phyloP scores from a whole-genome alignment of 1,140 invertebrate genomes.

The Sycobia sp. region DNA sequence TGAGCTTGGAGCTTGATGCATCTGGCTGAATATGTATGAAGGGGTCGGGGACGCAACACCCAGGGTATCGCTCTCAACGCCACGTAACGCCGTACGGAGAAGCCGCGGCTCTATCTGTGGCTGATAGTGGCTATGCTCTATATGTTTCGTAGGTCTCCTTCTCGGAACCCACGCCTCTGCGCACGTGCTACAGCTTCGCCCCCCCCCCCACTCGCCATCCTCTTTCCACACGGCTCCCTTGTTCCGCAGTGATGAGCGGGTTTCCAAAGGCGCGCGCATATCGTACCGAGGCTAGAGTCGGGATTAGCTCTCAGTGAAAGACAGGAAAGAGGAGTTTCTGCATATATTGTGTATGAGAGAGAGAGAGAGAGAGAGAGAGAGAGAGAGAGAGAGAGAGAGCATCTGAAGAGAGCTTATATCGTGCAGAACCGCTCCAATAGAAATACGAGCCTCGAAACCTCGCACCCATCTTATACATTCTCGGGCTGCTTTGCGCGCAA shows the following conservation, averaged over 20 bases:
- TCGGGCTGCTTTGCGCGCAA: conserved; percentile 3
- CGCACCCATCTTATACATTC: conserved; percentile 37
- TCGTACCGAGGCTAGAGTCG: too few species aligned
- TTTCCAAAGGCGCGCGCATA: too few species aligned
- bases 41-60: conserved; percentile 57
- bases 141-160: conserved; percentile 42
- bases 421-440: conserved; percentile 60
- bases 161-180: background rate
- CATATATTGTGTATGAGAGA: conserved; percentile 14
- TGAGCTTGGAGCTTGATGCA: conserved; percentile 50
- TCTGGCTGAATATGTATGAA: conserved; percentile 62
- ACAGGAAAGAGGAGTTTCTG: conserved; percentile 17
- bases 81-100: conserved; percentile 39
- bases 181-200: background rate
- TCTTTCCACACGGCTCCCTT: background rate
- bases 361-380: conserved; percentile 33
- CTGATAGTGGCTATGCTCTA: conserved; percentile 60
- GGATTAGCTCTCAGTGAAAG: too few species aligned
- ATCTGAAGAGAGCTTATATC: conserved; percentile 53
- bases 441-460: conserved; percentile 57
- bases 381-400: conserved; percentile 26
- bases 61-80: conserved; percentile 28
- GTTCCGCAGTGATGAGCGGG: conserved; percentile 37
- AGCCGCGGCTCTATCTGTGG: conserved; percentile 59
- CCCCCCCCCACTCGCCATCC: background rate